These are phyloP conservation scores for Oryzias curvinotus DNA, from an alignment of 2,113 vertebrate genomes.

Conservation along the genomic window DNA sequence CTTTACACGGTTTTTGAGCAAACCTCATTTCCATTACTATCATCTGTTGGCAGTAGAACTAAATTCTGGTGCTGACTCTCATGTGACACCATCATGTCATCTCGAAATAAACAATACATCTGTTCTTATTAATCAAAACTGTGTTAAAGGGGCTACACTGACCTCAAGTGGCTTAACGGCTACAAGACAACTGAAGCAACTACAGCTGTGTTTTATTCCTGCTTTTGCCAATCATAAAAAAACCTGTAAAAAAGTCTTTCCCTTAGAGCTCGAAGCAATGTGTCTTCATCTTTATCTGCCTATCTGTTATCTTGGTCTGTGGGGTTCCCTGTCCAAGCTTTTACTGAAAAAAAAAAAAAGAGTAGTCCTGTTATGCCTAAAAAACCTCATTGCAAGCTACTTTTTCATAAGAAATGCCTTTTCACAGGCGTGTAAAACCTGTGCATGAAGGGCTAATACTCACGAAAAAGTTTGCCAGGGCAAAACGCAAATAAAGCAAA, in stretches of 20 bases:
- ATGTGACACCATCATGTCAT: neutral
- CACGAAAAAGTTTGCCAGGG: neutral
- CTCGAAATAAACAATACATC: neutral
- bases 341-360: slow-evolving; percentile 3
- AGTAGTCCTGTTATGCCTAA: neutral
- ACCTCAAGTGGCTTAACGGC: slow-evolving; percentile 69
- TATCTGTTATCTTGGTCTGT: slow-evolving; percentile 26
- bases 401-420: too few species aligned
- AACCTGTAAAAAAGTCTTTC: slow-evolving; percentile 21
- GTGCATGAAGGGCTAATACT: slow-evolving; percentile 6
- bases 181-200: slow-evolving; percentile 56
- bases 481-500: neutral
- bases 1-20: neutral
- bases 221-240: slow-evolving; percentile 2
- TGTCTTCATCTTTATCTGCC: slow-evolving; percentile 34
- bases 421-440: neutral
- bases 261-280: neutral
- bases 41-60: neutral
- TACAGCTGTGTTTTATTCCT: slow-evolving; percentile 1
- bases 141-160: slow-evolving; percentile 63
- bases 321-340: slow-evolving; percentile 33
- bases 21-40: neutral
- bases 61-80: neutral
- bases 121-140: neutral
- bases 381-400: slow-evolving; percentile 43